Base-by-base conservation (phyloP, 1,140 invertebrate genomes). In the Trypoxylus dichotomus region DNA sequence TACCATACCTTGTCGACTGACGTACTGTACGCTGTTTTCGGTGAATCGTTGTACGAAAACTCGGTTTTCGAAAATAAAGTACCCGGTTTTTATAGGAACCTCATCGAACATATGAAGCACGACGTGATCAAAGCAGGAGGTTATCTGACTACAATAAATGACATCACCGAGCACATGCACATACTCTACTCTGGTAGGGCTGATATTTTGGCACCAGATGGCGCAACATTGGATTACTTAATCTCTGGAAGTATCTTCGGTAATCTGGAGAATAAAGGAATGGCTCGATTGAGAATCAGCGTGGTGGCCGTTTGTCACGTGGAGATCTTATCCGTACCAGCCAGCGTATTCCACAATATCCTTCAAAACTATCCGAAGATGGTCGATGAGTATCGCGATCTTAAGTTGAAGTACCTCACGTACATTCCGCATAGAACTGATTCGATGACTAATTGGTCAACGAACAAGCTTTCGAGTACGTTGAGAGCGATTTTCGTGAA, bases 121-220 rank as follows among this genome's bases (percentile, higher is more conserved):
- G 75, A 76, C 6, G 15, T 71, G 0, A 68, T 76, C 15, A 24
- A 29, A 15, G 32, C n/a, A 1, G 75, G 58, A 5, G 60, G 54
- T 29, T 76, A 76, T 43, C 32, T 68, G 1, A n/a, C 41, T n/a
- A 63, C 60, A 7, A 71, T 76, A 11, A 76, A 76, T 13, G 75
- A 76, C 43, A 27, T 76, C 7, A 68, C 27, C 21, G 41, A 32
- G 13, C 13, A n/a, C 24, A 37, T 76, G 19, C 24, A 63, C 47
- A 68, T 76, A 13, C 21, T 76, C 13, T 63, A 63, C 24, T 25
- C 11, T 10, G 76, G 76, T 21, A 73, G 27, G 21, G 47, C 27
- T 3, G 68, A 77, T 0, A 41, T 77, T 41, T 6, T 73, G 37
- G 15, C 68, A n/a, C 41, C 68, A 1, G 68, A 77, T 25, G 76